A percentile compares a stretch with the other conserved stretches of the same genome.
Conservation (phyloP, 2,113 vertebrate species). For the Bubalus kerabau region DNA sequence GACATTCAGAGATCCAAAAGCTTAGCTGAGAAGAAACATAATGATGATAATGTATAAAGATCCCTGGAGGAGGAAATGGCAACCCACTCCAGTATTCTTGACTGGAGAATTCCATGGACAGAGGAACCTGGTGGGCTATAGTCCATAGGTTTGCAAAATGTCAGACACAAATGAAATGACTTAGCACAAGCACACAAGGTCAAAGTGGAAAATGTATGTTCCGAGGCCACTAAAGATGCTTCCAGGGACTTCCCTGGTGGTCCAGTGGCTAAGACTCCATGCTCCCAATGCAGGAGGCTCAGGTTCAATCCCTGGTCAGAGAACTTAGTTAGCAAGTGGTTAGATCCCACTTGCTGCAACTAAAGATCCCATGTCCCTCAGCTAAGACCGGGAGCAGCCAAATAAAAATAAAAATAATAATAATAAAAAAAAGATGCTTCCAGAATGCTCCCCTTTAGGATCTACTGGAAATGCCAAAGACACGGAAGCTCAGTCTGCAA, state of each 20-base stretch:
- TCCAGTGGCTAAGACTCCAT: background rate
- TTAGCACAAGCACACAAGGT: background rate
- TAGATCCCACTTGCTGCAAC: background rate
- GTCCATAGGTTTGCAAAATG: background rate
- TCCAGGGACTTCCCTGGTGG: background rate
- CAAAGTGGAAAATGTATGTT: background rate
- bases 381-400: background rate
- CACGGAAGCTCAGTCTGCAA: background rate
- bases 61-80: background rate
- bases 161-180: background rate
- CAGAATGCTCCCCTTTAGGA: background rate
- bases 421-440: background rate
- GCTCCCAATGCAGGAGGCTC: background rate
- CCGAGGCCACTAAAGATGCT: background rate
- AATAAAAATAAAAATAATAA: background rate
- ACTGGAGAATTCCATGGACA: background rate
- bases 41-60: background rate
- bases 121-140: background rate
- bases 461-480: background rate
- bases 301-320: background rate
- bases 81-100: background rate
- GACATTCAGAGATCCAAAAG: background rate
- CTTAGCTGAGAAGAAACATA: background rate
- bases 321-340: background rate
- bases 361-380: background rate